phyloP scores from a whole-genome alignment of 2,797 vertebrate species.

The Sardinella longiceps region DNA sequence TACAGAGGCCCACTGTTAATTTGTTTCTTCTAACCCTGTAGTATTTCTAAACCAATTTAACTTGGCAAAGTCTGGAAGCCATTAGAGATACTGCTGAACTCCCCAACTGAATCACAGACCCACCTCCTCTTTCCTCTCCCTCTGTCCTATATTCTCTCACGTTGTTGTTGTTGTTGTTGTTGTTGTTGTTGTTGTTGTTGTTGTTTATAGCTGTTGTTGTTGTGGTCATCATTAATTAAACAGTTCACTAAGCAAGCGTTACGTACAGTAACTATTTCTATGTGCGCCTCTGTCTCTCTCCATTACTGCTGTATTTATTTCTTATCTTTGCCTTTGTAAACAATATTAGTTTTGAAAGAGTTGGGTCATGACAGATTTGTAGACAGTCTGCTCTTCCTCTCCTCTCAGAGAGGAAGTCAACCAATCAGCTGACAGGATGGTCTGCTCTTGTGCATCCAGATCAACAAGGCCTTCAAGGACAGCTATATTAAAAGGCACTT shows the following conservation, averaged over 20 bases:
- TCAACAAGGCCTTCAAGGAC: slow-evolving; percentile 46
- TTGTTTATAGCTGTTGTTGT: not conserved
- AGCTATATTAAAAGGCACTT: not conserved
- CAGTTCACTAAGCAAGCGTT: not conserved
- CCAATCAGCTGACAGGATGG: slow-evolving; percentile 71
- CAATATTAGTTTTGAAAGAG: not conserved
- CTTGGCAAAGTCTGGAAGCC: slow-evolving; percentile 52
- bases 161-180: not conserved
- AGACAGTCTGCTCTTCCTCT: slow-evolving; percentile 28
- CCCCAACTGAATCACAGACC: slow-evolving; percentile 30
- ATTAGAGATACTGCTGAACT: slow-evolving; percentile 46
- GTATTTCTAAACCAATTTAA: slow-evolving; percentile 52
- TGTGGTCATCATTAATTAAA: not conserved
- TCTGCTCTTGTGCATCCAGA: slow-evolving; percentile 39
- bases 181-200: too few species aligned
- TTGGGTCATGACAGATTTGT: not conserved
- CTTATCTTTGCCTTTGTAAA: slow-evolving; percentile 30
- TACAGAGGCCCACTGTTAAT: slow-evolving; percentile 33
- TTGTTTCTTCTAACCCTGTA: slow-evolving; percentile 35
- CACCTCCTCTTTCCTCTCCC: slow-evolving; percentile 29
- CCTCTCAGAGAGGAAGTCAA: slow-evolving; percentile 59
- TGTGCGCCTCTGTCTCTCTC: not conserved
- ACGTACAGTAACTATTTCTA: not conserved
- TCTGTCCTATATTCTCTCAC: not conserved
- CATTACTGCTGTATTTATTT: not conserved